phyloP scores from a whole-genome alignment of 2,888 invertebrate species.

The Ochlodes sylvanus region DNA sequence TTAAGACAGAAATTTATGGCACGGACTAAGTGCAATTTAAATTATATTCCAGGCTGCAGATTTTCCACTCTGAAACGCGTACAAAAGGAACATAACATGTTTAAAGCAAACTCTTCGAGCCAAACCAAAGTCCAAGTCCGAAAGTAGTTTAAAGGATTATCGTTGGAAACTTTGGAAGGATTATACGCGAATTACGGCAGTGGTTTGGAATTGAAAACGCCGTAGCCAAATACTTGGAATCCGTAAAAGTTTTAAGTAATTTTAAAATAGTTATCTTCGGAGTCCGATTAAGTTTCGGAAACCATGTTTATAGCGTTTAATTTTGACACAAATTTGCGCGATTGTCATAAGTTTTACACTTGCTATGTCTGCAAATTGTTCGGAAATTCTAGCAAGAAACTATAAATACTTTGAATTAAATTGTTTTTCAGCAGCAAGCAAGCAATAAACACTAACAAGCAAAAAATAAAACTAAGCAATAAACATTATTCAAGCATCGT shows the following conservation, averaged over 20 bases:
- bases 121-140: slow-evolving; percentile 12
- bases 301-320: not conserved
- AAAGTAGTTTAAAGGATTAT: slow-evolving; percentile 20
- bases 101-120: slow-evolving; percentile 18
- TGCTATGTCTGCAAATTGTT: no score
- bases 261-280: slow-evolving; percentile 7
- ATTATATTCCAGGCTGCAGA: not conserved
- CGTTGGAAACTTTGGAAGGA: slow-evolving; percentile 25
- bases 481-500: no score
- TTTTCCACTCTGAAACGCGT: slow-evolving; percentile 3
- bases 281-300: not conserved
- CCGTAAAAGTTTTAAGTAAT: slow-evolving; percentile 5
- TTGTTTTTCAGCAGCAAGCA: no score
- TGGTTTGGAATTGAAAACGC: slow-evolving; percentile 22
- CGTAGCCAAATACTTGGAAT: slow-evolving; percentile 12
- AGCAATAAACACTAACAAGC: no score
- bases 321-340: not conserved
- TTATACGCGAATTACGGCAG: slow-evolving; percentile 28
- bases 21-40: not conserved
- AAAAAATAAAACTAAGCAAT: no score
- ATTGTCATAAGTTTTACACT: no score
- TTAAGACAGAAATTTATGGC: slow-evolving; percentile 9
- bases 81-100: slow-evolving; percentile 16
- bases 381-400: no score
- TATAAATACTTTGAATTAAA: no score